Evolutionary conservation across 2,797 vertebrate species (phyloP), one percentile per base, ranked within the genome.

Genomic region (Stomatorhinus walkeri): DNA sequence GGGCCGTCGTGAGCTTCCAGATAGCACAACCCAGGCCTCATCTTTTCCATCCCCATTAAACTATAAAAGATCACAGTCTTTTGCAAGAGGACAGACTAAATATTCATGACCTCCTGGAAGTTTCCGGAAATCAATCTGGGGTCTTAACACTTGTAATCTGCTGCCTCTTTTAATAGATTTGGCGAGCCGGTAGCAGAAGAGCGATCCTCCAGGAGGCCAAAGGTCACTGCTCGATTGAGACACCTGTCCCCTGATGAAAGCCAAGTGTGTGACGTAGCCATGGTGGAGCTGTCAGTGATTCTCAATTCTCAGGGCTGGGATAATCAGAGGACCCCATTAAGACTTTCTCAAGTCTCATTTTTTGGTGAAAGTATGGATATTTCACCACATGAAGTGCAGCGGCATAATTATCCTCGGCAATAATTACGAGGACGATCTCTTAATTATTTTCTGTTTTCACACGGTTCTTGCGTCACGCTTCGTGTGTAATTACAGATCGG

Each of bases 61-160:
- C 36, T 32, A 64, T 32, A 76, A 81, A 81, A 46, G 40, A 46
- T 81, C 76, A 81, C 52, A 72, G 84, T 87, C 81, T 40, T 40
- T 22, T 76, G 46, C 19, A n/a, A 76, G 10, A 89, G 10, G 76
- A 61, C 7, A 36, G 2, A 24, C 22, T 56, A n/a, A 86, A 87
- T 88, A 88, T 81, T 51, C 89, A 28, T 89, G 84, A 88, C 84
- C 88, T 87, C 81, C 52, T 40, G 6, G 43, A 88, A n/a, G 59
- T 52, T 59, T 88, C 87, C 83, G 51, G 46, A 87, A 88, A 93
- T 91, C 90, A 54, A 90, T 91, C 90, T 89, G 84, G 24, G 61
- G 90, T 91, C 52, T 89, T 88, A 91, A 85, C 64, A 83, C 56
- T 79, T 91, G 90, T 87, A 89, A 90, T 91, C 88, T 87, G 83